phyloP scores from a whole-genome alignment of 92 coral and sea anemone species.

The Umimayanthus chanpuru region DNA sequence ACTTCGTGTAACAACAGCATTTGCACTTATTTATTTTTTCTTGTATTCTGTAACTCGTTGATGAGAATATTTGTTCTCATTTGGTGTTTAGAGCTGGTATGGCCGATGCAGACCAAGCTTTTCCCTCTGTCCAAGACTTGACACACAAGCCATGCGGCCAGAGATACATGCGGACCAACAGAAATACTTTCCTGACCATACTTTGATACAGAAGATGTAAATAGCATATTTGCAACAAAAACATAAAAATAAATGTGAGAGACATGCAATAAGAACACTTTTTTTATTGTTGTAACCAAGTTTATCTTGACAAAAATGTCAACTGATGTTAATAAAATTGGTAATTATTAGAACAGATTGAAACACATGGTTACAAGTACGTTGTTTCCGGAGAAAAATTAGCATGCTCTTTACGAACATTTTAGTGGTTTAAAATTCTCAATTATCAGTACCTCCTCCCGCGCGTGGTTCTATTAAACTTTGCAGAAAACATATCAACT shows the following conservation, averaged over 20 bases:
- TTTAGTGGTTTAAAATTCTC: no score
- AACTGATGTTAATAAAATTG: no score
- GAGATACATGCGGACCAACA: not conserved
- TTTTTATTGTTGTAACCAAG: not conserved
- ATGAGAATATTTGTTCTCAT: not conserved
- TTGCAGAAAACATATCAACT: no score
- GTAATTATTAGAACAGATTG: no score
- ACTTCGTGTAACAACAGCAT: no score
- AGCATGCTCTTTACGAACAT: no score
- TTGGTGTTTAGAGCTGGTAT: constrained; percentile 62
- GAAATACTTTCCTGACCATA: not conserved
- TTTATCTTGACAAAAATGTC: no score
- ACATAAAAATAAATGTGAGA: not conserved
- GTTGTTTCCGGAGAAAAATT: no score
- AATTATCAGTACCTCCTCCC: no score
- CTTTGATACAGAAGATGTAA: not conserved
- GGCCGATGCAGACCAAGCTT: constrained; percentile 85
- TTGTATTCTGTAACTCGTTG: not conserved
- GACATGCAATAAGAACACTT: not conserved
- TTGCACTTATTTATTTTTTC: no score
- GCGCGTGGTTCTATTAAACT: no score
- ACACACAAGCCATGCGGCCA: not conserved
- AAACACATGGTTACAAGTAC: no score
- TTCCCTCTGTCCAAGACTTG: constrained; percentile 64
- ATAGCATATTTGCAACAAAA: not conserved